These are phyloP conservation scores for Glaucidium brasilianum DNA, from an alignment of 2,113 vertebrate species.

Conservation along the genomic window DNA sequence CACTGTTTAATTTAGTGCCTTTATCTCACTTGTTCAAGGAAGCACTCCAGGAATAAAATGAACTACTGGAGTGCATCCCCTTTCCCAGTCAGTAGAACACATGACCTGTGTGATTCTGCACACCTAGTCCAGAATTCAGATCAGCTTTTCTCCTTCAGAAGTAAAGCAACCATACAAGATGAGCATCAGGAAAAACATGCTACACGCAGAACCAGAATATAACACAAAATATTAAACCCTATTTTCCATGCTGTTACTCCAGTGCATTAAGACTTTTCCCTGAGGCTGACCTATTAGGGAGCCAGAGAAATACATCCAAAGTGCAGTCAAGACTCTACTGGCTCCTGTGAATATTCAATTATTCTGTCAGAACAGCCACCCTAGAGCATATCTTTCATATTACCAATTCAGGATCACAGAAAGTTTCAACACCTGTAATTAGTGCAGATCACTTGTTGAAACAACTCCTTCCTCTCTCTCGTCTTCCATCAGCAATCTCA, in stretches of 20 bases:
- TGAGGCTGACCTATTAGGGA: not conserved
- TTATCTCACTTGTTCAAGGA: not conserved
- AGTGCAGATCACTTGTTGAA: constrained; percentile 16
- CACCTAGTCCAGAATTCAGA: not conserved
- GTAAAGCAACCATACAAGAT: not conserved
- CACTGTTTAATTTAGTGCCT: not conserved
- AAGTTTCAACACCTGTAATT: constrained; percentile 12
- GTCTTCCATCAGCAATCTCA: not conserved
- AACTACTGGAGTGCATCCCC: not conserved
- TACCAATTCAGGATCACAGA: not conserved
- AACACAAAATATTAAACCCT: not conserved
- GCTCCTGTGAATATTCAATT: not conserved
- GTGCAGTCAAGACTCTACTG: not conserved
- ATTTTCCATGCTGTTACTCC: not conserved
- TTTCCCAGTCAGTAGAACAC: not conserved
- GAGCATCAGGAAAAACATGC: not conserved
- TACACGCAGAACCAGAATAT: not conserved
- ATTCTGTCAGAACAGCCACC: not conserved
- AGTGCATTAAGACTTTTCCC: not conserved
- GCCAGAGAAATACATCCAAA: not conserved
- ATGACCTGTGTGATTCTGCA: not conserved
- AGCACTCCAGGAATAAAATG: not conserved
- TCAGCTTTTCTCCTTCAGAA: not conserved
- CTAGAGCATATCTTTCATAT: not conserved
- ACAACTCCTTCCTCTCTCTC: constrained; percentile 7